These are phyloP conservation scores for Cyprinella venusta DNA, from an alignment of 2,797 vertebrate genomes.

Conservation along the genomic window DNA sequence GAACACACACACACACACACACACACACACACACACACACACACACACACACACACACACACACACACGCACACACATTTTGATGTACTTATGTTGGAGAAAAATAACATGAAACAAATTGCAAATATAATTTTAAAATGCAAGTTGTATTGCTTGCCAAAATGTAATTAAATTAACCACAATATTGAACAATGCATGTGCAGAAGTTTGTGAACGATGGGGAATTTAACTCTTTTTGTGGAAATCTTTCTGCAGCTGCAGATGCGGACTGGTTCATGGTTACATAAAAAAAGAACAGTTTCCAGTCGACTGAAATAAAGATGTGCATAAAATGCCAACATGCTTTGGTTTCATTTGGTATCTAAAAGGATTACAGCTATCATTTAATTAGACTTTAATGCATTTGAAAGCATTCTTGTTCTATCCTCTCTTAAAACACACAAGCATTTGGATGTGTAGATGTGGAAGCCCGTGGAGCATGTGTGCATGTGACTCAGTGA, in stretches of 20 bases:
- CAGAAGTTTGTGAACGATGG: not conserved
- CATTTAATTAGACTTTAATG: slow-evolving; percentile 23
- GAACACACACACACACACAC: too few species aligned
- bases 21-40: too few species aligned
- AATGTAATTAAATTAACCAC: not conserved
- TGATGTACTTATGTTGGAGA: too few species aligned
- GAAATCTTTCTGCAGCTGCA: not conserved
- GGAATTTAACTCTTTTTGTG: not conserved
- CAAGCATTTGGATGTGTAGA: not conserved
- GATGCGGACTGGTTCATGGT: not conserved
- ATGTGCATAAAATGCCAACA: not conserved
- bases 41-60: too few species aligned
- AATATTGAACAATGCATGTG: not conserved
- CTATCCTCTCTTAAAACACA: not conserved
- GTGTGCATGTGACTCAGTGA: slow-evolving; percentile 34
- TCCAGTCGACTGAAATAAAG: not conserved
- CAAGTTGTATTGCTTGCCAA: not conserved
- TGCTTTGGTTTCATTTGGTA: not conserved
- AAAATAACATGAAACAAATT: not conserved
- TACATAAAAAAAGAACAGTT: not conserved
- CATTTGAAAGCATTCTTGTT: not conserved
- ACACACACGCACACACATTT: too few species aligned
- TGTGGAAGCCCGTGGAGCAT: slow-evolving; percentile 26
- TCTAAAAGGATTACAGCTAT: slow-evolving; percentile 2
- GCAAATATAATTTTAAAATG: not conserved